Evolutionary conservation across 2,113 vertebrate genomes (phyloP).

Genomic region (Odontophorus gujanensis): DNA sequence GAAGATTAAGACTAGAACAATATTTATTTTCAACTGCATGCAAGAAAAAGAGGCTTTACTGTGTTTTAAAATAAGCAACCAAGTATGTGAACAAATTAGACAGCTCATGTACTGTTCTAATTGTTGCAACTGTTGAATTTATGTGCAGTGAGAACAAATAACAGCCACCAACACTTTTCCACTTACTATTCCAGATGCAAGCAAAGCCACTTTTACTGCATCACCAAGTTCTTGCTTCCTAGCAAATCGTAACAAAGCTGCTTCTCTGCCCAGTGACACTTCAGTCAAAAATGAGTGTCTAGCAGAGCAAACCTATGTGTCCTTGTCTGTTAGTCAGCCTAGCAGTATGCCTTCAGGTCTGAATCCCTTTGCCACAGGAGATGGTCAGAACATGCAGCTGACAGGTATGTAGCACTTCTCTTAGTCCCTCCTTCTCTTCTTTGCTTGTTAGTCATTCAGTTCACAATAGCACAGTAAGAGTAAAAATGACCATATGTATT

Average conservation of each 20-base stretch:
- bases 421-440: not conserved
- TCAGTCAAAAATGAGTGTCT: constrained; percentile 92
- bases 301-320: constrained; percentile 80
- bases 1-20: not conserved
- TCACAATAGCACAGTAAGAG: not conserved
- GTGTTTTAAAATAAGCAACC: not conserved
- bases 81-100: not conserved
- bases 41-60: not conserved
- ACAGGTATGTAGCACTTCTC: constrained; percentile 77
- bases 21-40: not conserved
- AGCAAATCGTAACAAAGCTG: constrained; percentile 91
- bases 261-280: constrained; percentile 74
- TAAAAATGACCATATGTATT: not conserved
- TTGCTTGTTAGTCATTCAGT: not conserved
- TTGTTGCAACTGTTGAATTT: not conserved
- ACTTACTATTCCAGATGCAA: constrained; percentile 86
- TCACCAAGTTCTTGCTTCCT: constrained; percentile 97
- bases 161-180: not conserved
- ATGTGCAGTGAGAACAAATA: not conserved
- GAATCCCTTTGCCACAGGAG: constrained; percentile 77
- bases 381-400: constrained; percentile 78
- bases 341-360: constrained; percentile 70
- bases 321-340: constrained; percentile 81
- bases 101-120: not conserved
- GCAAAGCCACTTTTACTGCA: constrained; percentile 94